Conservation (phyloP, 2,113 vertebrate genomes). For the Maccullochella peelii region DNA sequence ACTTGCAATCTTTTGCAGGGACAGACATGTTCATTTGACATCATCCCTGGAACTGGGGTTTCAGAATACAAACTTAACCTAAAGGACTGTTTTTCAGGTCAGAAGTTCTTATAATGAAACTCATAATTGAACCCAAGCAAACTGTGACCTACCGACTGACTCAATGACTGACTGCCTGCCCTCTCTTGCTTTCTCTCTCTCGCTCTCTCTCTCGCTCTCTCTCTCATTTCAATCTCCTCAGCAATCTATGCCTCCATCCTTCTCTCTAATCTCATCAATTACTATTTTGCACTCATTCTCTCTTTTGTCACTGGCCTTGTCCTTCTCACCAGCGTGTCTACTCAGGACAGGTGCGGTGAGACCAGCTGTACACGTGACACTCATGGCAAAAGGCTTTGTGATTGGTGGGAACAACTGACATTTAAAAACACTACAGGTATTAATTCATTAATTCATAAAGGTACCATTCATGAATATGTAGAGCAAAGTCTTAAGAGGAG, state of each 20-base stretch:
- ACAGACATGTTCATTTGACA: background rate
- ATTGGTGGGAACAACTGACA: slow-evolving; percentile 32
- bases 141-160: background rate
- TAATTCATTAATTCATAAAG: slow-evolving; percentile 41
- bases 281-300: slow-evolving; percentile 61
- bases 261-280: slow-evolving; percentile 66
- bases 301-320: slow-evolving; percentile 57
- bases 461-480: slow-evolving; percentile 41
- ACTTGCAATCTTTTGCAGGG: background rate
- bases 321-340: slow-evolving; percentile 45
- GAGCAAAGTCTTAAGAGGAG: background rate
- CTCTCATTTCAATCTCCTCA: slow-evolving; percentile 53
- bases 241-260: slow-evolving; percentile 48
- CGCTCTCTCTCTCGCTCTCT: background rate
- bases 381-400: no score
- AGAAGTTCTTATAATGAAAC: slow-evolving; percentile 22
- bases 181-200: no score
- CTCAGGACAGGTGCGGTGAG: slow-evolving; percentile 9
- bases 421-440: slow-evolving; percentile 36
- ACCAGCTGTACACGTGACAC: slow-evolving; percentile 29
- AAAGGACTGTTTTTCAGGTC: slow-evolving; percentile 4
- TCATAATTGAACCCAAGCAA: slow-evolving; percentile 5
- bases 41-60: background rate
- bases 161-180: background rate
- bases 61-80: background rate